These are phyloP conservation scores for Acestrorhynchus altus DNA, from an alignment of 2,797 vertebrate genomes.

Conservation along the genomic window DNA sequence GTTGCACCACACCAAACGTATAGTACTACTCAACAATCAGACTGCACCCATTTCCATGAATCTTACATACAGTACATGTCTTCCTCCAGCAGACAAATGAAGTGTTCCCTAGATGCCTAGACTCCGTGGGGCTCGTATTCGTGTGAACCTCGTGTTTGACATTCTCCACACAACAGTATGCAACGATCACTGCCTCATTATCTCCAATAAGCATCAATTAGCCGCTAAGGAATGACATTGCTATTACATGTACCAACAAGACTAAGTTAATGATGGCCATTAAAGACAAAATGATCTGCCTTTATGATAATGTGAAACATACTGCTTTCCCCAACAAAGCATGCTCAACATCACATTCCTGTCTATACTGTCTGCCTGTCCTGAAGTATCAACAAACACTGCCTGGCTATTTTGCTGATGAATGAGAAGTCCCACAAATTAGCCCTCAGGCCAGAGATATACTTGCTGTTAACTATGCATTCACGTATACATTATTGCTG, in stretches of 20 bases:
- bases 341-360: too few relatives aligned
- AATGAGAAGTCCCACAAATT: too few relatives aligned
- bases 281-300: slow-evolving; percentile 38
- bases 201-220: slow-evolving; percentile 55
- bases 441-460: too few relatives aligned
- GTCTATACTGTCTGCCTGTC: too few relatives aligned
- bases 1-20: too few relatives aligned
- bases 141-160: slow-evolving; percentile 19
- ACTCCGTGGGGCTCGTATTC: slow-evolving; percentile 19
- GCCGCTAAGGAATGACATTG: slow-evolving; percentile 15
- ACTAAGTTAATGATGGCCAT: slow-evolving; percentile 40
- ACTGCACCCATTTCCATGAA: too few relatives aligned
- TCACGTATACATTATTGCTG: too few relatives aligned
- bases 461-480: too few relatives aligned
- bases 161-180: slow-evolving; percentile 12
- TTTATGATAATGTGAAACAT: slow-evolving; percentile 34
- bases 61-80: background rate
- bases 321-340: background rate
- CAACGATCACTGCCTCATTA: slow-evolving; percentile 43
- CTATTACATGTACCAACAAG: slow-evolving; percentile 44
- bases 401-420: too few relatives aligned
- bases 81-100: background rate
- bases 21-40: too few relatives aligned
- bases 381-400: background rate
- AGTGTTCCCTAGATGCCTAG: background rate